Conservation (phyloP, 2,888 invertebrate species). For the Tinea pellionella region DNA sequence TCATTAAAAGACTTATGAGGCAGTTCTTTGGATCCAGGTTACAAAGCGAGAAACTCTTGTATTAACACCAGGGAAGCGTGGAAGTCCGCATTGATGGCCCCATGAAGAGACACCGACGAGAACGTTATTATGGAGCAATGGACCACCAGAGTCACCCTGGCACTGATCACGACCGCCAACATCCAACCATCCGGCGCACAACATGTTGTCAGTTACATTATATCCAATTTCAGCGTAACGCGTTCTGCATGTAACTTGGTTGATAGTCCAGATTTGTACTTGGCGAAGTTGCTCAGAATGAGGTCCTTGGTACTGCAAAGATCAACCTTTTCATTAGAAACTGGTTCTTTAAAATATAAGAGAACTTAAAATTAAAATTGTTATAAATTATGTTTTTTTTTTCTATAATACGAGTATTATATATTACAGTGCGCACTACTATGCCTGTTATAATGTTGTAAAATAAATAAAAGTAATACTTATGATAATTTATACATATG, state of each 20-base stretch:
- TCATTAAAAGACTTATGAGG: not conserved
- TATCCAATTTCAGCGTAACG: conserved; percentile 25
- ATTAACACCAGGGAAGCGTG: conserved; percentile 15
- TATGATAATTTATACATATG: too few relatives aligned
- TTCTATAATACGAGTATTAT: too few relatives aligned
- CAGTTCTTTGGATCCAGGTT: conserved; percentile 12
- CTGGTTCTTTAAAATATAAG: too few relatives aligned
- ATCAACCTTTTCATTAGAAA: too few relatives aligned
- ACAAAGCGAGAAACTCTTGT: conserved; percentile 12
- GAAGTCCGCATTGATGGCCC: conserved; percentile 12
- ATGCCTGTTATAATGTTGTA: too few relatives aligned
- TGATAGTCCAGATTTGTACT: conserved; percentile 29
- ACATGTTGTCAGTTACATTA: conserved; percentile 30
- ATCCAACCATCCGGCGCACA: conserved; percentile 28
- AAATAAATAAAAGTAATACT: too few relatives aligned
- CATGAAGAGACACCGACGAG: conserved; percentile 16
- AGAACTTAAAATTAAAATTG: too few relatives aligned
- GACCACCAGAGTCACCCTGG: conserved; percentile 18
- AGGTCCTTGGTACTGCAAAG: conserved; percentile 25
- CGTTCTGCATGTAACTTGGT: conserved; percentile 25
- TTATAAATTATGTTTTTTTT: too few relatives aligned
- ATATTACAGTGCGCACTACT: too few relatives aligned
- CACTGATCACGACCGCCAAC: conserved; percentile 17
- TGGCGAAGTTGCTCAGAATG: conserved; percentile 31
- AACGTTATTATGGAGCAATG: conserved; percentile 14